Evolutionary conservation across 2,888 invertebrate species (phyloP), one percentile per base, ranked within the genome.

Genomic region (Hartigia nigra): DNA sequence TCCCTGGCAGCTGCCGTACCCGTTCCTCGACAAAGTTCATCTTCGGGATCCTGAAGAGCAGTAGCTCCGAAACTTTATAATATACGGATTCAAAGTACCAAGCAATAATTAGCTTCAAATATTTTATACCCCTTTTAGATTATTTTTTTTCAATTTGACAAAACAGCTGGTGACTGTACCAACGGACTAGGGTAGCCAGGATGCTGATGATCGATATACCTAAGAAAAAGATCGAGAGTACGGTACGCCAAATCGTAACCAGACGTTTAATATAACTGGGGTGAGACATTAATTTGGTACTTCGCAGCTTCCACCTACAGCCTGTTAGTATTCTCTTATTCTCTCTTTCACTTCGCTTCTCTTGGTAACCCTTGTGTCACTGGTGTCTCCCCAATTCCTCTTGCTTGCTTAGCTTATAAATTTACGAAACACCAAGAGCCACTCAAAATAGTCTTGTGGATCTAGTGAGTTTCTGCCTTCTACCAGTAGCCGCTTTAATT

Each of bases 381-480:
- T 31, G 69, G 70, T 76, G 74, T 76, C 76, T 74, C 74, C 76
- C 55, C 74, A 69, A 23, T 76, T 72, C 31, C 77, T 70, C 37
- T 69, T 12, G 74, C 74, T 86, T 84, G 87, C 86, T 89, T 91
- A 89, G 88, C 87, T 89, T 90, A 89, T 90, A 90, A 90, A 90
- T 90, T 90, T 88, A 88, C 86, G 88, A 87, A 90, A 90, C 86
- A 87, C 84, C 83, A 84, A 86, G 84, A 85, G 84, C 86, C 81
- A 88, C 89, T 90, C 84, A 86, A 91, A 91, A 91, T 91, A 91
- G 90, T 89, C 83, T 84, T 84, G 83, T n/a, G 86, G 55, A 69
- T 76, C 75, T 76, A 34, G 32, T 32, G 31, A 31, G 9, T 72
- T 32, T 31, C 34, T 32, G 76, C 69, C 80, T 78, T 79, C 81